Percentiles rank a stretch among this genome's conserved stretches.
Conservation (phyloP, 2,888 invertebrate species). For the Ectobius pallidus region DNA sequence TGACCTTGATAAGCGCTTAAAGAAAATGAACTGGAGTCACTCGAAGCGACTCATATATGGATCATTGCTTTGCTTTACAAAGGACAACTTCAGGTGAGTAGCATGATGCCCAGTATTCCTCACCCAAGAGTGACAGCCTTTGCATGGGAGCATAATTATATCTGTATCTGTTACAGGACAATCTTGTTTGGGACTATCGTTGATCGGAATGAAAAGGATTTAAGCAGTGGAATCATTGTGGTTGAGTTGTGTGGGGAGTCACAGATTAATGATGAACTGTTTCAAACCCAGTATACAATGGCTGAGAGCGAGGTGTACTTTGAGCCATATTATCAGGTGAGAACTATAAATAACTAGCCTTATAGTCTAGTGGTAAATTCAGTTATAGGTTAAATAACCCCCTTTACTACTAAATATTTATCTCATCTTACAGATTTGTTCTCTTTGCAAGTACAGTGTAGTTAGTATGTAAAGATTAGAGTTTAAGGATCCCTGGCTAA, state of each 20-base stretch:
- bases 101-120: no score
- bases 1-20: conserved; percentile 49
- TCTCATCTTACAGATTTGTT: no score
- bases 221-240: conserved; percentile 52
- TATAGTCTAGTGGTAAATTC: no score
- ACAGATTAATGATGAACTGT: not conserved
- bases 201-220: conserved; percentile 49
- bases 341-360: no score
- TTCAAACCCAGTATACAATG: conserved; percentile 59
- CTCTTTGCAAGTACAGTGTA: no score
- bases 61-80: conserved; percentile 73
- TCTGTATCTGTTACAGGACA: not conserved
- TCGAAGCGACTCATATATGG: conserved; percentile 72
- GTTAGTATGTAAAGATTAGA: no score
- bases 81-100: conserved; percentile 31
- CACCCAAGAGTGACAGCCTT: no score
- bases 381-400: no score
- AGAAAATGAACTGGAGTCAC: conserved; percentile 55
- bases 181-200: conserved; percentile 34
- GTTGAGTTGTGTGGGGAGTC: conserved; percentile 53
- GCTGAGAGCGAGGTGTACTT: conserved; percentile 81
- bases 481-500: no score
- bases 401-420: no score
- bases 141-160: no score
- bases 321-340: conserved; percentile 64